Conservation (phyloP, 1,140 invertebrate species). For the Hyphantria cunea region DNA sequence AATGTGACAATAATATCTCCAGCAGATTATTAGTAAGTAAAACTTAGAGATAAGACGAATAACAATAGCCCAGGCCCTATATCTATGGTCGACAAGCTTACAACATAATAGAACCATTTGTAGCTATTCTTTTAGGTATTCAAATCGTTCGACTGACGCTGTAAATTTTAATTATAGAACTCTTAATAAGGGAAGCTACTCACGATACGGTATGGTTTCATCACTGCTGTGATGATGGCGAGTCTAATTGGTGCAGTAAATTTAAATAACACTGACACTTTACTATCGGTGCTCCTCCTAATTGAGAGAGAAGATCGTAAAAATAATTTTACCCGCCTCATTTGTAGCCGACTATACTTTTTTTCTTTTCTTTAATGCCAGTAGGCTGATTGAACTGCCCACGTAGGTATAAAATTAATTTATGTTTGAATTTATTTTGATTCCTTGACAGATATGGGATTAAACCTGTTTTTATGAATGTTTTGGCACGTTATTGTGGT, state of each 20-base stretch:
- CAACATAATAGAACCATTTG: slow-evolving; percentile 40
- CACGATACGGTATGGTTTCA: slow-evolving; percentile 69
- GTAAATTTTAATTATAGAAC: slow-evolving; percentile 79
- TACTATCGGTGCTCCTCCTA: slow-evolving; percentile 68
- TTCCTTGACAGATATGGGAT: slow-evolving; percentile 33
- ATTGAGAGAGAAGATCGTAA: slow-evolving; percentile 79
- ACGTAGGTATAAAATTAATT: slow-evolving; percentile 53
- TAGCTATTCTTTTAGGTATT: slow-evolving; percentile 34
- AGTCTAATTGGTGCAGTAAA: slow-evolving; percentile 79
- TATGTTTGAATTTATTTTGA: slow-evolving; percentile 46
- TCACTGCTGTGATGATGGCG: slow-evolving; percentile 70
- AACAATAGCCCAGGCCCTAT: too few species aligned
- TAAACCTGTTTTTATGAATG: slow-evolving; percentile 28
- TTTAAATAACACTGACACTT: slow-evolving; percentile 80
- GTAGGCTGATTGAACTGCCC: slow-evolving; percentile 60
- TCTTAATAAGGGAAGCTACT: slow-evolving; percentile 76
- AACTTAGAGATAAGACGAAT: too few species aligned
- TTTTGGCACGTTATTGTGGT: slow-evolving; percentile 23
- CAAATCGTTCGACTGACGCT: slow-evolving; percentile 44
- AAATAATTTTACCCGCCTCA: slow-evolving; percentile 79
- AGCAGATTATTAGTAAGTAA: too few species aligned
- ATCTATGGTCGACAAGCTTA: slow-evolving; percentile 15
- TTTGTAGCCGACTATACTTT: slow-evolving; percentile 67
- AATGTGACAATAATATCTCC: too few species aligned
- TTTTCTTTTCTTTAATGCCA: slow-evolving; percentile 68